These are phyloP conservation scores for Bos javanicus DNA, from an alignment of 2,113 vertebrate species.

Conservation along the genomic window DNA sequence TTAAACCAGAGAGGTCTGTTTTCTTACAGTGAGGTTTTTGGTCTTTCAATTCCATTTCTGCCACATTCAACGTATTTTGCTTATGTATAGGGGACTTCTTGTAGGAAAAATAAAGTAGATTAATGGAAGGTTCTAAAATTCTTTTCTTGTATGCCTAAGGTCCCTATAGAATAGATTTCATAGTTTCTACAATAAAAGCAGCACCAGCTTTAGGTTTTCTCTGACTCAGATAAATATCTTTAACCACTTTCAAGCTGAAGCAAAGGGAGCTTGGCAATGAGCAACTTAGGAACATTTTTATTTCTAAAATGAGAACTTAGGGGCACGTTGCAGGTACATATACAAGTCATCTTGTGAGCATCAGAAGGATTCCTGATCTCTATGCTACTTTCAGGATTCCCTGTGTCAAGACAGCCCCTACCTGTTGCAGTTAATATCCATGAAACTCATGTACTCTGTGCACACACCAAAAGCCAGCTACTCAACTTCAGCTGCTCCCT, in stretches of 20 bases:
- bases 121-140: constrained; percentile 75
- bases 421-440: constrained; percentile 62
- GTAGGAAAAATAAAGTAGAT: constrained; percentile 72
- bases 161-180: constrained; percentile 75
- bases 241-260: constrained; percentile 83
- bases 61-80: constrained; percentile 70
- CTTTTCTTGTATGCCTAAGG: constrained; percentile 70
- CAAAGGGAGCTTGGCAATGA: constrained; percentile 79
- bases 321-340: constrained; percentile 70
- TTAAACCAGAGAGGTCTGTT: constrained; percentile 54
- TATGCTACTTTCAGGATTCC: constrained; percentile 67
- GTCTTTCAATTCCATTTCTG: constrained; percentile 72
- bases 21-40: constrained; percentile 57
- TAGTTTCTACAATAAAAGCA: constrained; percentile 75
- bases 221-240: constrained; percentile 81
- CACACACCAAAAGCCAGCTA: constrained; percentile 48
- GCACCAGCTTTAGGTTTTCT: constrained; percentile 69
- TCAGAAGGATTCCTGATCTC: constrained; percentile 62
- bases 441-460: constrained; percentile 51
- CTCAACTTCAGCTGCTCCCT: constrained; percentile 61
- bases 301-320: constrained; percentile 76
- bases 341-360: constrained; percentile 74
- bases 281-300: constrained; percentile 76
- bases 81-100: constrained; percentile 67
- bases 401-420: constrained; percentile 59